Conservation (phyloP, 2,797 vertebrate genomes). For the Protonibea diacanthus region DNA sequence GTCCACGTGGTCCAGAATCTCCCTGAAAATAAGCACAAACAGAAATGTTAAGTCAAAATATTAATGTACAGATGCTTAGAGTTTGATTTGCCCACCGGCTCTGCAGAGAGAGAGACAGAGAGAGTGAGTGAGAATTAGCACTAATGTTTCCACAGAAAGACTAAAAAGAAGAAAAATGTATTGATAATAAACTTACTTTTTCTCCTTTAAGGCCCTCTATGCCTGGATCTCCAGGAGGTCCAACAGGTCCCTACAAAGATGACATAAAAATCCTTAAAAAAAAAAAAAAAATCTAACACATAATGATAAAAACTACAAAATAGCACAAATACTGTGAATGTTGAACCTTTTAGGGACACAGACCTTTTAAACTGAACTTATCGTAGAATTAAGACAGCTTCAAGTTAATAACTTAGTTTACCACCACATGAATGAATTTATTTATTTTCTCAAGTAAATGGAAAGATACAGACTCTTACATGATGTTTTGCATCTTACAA, state of each 20-base stretch:
- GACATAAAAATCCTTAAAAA: slow-evolving; percentile 2
- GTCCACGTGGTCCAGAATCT: slow-evolving; percentile 88
- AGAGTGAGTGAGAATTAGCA: background rate
- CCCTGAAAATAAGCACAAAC: slow-evolving; percentile 62
- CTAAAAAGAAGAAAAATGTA: background rate
- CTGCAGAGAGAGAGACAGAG: background rate
- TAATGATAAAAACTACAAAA: background rate
- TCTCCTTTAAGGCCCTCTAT: slow-evolving; percentile 84
- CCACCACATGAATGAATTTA: too few relatives aligned
- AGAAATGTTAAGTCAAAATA: background rate
- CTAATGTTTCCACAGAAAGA: background rate
- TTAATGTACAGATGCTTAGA: background rate
- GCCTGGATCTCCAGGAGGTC: slow-evolving; percentile 90
- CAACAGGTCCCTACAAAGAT: slow-evolving; percentile 89
- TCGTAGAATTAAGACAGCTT: background rate
- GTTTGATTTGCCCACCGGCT: background rate
- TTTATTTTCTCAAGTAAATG: background rate
- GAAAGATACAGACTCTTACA: too few relatives aligned
- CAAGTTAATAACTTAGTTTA: background rate
- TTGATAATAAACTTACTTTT: slow-evolving; percentile 85
- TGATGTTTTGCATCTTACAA: background rate
- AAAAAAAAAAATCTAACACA: background rate
- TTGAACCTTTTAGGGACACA: too few relatives aligned
- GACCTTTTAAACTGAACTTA: background rate
- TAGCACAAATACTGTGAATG: background rate